These are phyloP conservation scores for Drosophila rellima DNA, from an alignment of 2,888 invertebrate genomes.

Conservation along the genomic window DNA sequence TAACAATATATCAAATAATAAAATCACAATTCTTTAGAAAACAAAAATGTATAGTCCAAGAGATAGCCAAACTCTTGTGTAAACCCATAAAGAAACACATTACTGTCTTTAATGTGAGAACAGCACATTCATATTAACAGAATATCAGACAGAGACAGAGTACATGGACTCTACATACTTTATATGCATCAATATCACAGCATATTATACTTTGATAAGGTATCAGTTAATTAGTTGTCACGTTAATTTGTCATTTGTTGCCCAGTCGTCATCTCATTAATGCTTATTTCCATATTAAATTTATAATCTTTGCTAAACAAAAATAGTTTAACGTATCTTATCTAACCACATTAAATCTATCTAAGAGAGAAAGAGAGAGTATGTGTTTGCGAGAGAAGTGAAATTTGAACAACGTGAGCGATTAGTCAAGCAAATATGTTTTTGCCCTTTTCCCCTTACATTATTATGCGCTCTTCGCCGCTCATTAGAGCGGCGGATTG, in stretches of 20 bases:
- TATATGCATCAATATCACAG: background rate
- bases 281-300: conserved; percentile 10
- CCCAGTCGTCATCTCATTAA: conserved; percentile 4
- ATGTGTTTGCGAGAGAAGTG: conserved; percentile 4
- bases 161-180: no score
- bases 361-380: conserved; percentile 22
- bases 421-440: conserved; percentile 10
- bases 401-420: conserved; percentile 9
- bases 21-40: background rate
- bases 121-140: no score
- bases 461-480: conserved; percentile 9
- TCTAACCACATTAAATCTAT: conserved; percentile 16
- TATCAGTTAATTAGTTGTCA: background rate
- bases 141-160: no score
- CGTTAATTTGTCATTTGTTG: background rate
- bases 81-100: no score
- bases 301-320: conserved; percentile 12
- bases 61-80: no score
- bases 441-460: background rate
- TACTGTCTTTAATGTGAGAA: no score
- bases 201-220: background rate
- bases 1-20: background rate
- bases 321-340: conserved; percentile 15
- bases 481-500: conserved; percentile 23
- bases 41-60: background rate